A percentile compares a stretch with the other conserved stretches of the same genome.
phyloP scores from a whole-genome alignment of 1,140 invertebrate species.

The Gonatopus flavifemur region DNA sequence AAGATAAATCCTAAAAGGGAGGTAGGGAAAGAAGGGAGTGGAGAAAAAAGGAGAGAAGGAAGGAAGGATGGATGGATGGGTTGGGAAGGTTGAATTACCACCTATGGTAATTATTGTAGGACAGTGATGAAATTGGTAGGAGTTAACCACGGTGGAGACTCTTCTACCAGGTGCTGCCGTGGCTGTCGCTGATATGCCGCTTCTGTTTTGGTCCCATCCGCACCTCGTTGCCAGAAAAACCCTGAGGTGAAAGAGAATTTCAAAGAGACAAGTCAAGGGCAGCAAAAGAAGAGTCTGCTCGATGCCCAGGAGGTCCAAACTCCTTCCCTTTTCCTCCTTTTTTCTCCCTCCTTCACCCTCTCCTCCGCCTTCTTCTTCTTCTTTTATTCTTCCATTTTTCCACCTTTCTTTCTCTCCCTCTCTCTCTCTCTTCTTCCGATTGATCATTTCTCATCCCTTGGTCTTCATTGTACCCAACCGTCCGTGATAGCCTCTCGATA shows the following conservation, averaged over 20 bases:
- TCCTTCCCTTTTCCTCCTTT: constrained; percentile 2
- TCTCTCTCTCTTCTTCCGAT: constrained; percentile 3
- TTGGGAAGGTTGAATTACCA: not conserved
- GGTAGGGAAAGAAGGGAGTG: no score
- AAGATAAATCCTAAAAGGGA: no score
- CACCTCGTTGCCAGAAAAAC: constrained; percentile 33
- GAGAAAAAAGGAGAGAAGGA: not conserved
- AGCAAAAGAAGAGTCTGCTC: constrained; percentile 38
- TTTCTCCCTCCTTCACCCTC: not conserved
- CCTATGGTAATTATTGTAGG: not conserved
- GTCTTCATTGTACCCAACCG: no score
- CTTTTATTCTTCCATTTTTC: not conserved
- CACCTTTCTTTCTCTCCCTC: not conserved
- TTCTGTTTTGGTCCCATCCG: constrained; percentile 7
- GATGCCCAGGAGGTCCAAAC: constrained; percentile 12
- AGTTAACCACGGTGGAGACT: no score
- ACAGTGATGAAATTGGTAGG: no score
- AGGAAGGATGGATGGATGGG: not conserved
- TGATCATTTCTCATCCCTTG: no score
- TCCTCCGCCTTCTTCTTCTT: not conserved
- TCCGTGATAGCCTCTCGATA: no score
- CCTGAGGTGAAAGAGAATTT: constrained; percentile 31
- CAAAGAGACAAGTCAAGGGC: constrained; percentile 38
- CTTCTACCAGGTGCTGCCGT: constrained; percentile 14
- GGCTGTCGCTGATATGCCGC: constrained; percentile 3